Evolutionary conservation across 2,797 vertebrate genomes (phyloP).

Genomic region (Eulemur albifrons): DNA sequence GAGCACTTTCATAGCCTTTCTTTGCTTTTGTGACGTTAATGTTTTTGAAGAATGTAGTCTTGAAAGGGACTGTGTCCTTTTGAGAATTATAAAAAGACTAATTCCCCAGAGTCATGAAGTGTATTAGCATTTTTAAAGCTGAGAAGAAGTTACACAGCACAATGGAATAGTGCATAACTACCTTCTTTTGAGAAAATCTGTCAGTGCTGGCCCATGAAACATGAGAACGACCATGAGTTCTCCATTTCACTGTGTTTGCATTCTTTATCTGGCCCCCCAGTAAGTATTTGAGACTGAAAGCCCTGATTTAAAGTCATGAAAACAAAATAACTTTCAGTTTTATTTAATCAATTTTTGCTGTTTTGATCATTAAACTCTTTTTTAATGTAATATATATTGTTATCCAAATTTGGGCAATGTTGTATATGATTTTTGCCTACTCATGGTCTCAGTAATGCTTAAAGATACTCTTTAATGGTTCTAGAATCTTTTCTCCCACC

Average conservation of each 20-base stretch:
- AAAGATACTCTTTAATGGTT: not conserved
- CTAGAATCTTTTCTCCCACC: not conserved
- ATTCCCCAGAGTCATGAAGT: not conserved
- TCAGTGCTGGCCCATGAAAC: rapidly evolving
- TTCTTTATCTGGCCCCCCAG: not conserved
- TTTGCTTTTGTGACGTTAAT: not conserved
- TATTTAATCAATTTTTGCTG: not conserved
- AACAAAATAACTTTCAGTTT: not conserved
- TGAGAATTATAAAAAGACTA: not conserved
- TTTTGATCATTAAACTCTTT: not conserved
- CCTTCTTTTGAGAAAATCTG: not conserved
- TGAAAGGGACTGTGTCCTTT: not conserved
- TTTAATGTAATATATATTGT: not conserved
- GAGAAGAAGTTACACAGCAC: not conserved
- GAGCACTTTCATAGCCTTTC: not conserved
- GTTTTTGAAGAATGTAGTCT: not conserved
- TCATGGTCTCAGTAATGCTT: not conserved
- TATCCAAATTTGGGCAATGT: not conserved
- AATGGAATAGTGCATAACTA: not conserved
- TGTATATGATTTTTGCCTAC: not conserved
- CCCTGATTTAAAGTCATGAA: not conserved
- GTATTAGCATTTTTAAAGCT: not conserved
- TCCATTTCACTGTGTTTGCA: not conserved
- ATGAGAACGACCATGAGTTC: not conserved
- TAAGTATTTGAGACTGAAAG: not conserved